These are phyloP conservation scores for Drosophila varians DNA, from an alignment of 1,140 invertebrate genomes.

Conservation along the genomic window DNA sequence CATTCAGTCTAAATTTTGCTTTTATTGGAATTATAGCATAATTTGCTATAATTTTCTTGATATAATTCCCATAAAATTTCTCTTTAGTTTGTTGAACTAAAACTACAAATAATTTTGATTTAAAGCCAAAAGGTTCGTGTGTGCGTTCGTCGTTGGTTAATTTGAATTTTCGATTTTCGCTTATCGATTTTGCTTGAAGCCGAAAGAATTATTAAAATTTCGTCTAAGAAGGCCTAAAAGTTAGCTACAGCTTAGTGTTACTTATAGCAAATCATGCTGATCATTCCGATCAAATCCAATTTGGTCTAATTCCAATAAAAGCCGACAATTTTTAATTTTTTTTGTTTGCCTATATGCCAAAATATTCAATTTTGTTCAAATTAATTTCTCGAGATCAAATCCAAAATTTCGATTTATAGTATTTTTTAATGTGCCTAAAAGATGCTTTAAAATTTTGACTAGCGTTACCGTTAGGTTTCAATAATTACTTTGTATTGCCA, in stretches of 20 bases:
- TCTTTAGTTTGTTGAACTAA: slow-evolving; percentile 66
- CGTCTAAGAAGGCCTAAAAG: slow-evolving; percentile 79
- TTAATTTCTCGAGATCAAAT: slow-evolving; percentile 14
- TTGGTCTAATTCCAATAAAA: slow-evolving; percentile 79
- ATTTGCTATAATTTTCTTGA: slow-evolving; percentile 71
- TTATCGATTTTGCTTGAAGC: slow-evolving; percentile 56
- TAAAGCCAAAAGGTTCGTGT: slow-evolving; percentile 77
- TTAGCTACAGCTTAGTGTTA: slow-evolving; percentile 61
- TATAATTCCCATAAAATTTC: slow-evolving; percentile 59
- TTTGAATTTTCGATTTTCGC: slow-evolving; percentile 19
- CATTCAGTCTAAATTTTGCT: slow-evolving; percentile 84
- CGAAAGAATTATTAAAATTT: slow-evolving; percentile 76
- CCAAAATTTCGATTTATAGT: slow-evolving; percentile 26
- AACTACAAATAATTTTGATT: slow-evolving; percentile 78
- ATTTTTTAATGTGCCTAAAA: slow-evolving; percentile 69
- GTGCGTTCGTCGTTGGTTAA: slow-evolving; percentile 45
- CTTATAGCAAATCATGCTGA: slow-evolving; percentile 80
- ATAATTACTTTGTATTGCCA: slow-evolving; percentile 60
- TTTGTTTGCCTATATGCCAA: slow-evolving; percentile 54
- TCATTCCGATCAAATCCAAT: slow-evolving; percentile 31
- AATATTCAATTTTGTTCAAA: slow-evolving; percentile 53
- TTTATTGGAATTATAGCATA: slow-evolving; percentile 83
- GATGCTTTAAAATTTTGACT: slow-evolving; percentile 77
- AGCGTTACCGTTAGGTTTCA: slow-evolving; percentile 29
- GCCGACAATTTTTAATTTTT: slow-evolving; percentile 62